Base-by-base conservation (phyloP, 2,113 vertebrate species). In the Labrus mixtus region DNA sequence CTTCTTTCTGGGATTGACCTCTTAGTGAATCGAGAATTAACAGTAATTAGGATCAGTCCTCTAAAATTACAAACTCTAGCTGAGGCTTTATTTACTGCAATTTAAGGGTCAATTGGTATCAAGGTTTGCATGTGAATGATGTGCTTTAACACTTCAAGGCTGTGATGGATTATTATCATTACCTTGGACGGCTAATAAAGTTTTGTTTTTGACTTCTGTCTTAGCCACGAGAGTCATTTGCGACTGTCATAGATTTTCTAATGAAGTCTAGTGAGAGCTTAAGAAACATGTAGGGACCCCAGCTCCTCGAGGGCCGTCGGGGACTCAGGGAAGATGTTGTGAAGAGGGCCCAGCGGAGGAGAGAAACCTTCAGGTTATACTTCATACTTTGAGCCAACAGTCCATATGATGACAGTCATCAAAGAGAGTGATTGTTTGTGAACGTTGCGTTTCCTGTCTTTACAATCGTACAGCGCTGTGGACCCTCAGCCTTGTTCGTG, bases 401-500 rank as follows among this genome's bases (percentile, higher is more conserved):
- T 41, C 39, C 39, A 33, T 33, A 33, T 6, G 29, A 33, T 33
- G 29, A 33, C 29, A 33, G 29, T 33, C 4, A 33, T 33, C 29
- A 16, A 13, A 15, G 45, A 46, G 12, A 46, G 45, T 17, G 45
- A 48, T 19, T 1, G 46, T 48, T 15, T 19, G 17, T 51, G 48
- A 51, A n/a, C 19, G 17, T 15, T 48, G 16, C 0, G 54, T 60
- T 87, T 89, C 87, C 82, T 78, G 77, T 51, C 72, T 68, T 60
- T 65, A 74, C 57, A 68, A 20, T 0, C 4, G 10, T 29, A 20
- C 45, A 10, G 33, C 10, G 55, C 25, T 39, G 11, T 76, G 54
- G 70, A 68, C 68, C 68, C 56, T 63, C 36, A 68, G 76, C 81
- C 68, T 73, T 78, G 83, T 82, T 58, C 54, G 4, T 45, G 54